A percentile compares a stretch with the other conserved stretches of the same genome.
These are phyloP conservation scores for Crotalus adamanteus DNA, from an alignment of 2,797 vertebrate species.

Conservation along the genomic window DNA sequence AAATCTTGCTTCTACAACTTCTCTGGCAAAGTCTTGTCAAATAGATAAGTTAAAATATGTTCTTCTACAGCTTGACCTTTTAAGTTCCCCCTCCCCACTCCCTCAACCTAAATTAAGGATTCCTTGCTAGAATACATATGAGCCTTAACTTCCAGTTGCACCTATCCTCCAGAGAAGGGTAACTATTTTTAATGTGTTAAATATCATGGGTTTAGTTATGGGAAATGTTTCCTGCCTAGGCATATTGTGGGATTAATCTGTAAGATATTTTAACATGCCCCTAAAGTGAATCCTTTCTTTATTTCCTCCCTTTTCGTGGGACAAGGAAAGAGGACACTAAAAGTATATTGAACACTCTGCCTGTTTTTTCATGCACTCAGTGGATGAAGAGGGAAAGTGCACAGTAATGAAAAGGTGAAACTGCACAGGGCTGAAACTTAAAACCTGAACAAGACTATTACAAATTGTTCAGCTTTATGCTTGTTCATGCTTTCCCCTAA, in stretches of 20 bases:
- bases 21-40: conserved; percentile 16
- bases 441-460: neutral
- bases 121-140: neutral
- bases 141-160: conserved; percentile 7
- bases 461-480: neutral
- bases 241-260: neutral
- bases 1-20: conserved; percentile 34
- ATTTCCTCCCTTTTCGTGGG: neutral
- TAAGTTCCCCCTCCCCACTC: neutral
- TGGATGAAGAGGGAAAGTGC: neutral
- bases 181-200: neutral
- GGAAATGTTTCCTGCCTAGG: neutral
- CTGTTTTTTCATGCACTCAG: neutral
- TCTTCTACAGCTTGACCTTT: conserved; percentile 28
- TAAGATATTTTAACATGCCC: neutral
- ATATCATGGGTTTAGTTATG: neutral
- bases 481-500: neutral
- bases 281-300: neutral
- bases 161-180: neutral
- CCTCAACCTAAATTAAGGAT: neutral
- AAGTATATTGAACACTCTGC: neutral
- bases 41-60: neutral
- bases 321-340: conserved; percentile 8
- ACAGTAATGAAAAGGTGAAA: fast-evolving
- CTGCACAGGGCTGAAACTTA: conserved; percentile 15